Evolutionary conservation across 2,797 vertebrate species (phyloP).

Genomic region (Paedocypris micromegethes): DNA sequence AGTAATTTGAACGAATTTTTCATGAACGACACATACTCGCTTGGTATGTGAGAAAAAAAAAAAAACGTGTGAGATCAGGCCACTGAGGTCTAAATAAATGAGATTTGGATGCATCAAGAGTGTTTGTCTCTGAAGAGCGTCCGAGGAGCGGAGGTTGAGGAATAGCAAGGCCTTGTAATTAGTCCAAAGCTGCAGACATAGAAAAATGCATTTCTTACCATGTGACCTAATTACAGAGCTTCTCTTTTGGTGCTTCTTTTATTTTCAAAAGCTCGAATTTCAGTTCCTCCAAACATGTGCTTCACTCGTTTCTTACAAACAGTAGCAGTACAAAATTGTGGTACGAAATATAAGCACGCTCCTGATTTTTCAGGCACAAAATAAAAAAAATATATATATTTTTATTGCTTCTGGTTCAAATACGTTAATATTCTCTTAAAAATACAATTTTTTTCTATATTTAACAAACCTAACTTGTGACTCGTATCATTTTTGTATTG

Average conservation of each 20-base stretch:
- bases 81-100: slow-evolving; percentile 11
- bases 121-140: slow-evolving; percentile 12
- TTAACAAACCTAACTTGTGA: too few species aligned
- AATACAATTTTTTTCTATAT: too few species aligned
- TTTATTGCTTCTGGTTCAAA: too few species aligned
- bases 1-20: too few species aligned
- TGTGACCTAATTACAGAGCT: slow-evolving; percentile 42
- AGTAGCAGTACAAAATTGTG: too few species aligned
- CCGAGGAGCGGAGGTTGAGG: slow-evolving; percentile 5
- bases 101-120: slow-evolving; percentile 14
- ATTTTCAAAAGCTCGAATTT: slow-evolving; percentile 9
- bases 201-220: slow-evolving; percentile 34
- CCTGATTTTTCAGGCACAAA: too few species aligned
- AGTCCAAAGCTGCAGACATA: slow-evolving; percentile 25
- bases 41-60: slow-evolving; percentile 11
- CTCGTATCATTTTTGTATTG: too few species aligned
- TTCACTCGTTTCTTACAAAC: too few species aligned
- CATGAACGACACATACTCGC: too few species aligned
- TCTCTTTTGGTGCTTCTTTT: slow-evolving; percentile 15
- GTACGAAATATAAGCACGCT: too few species aligned
- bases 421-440: too few species aligned
- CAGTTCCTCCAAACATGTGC: slow-evolving; percentile 1
- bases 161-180: slow-evolving; percentile 4
- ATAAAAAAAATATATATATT: too few species aligned
- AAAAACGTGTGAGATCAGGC: not conserved